Evolutionary conservation across 2,888 invertebrate species (phyloP), one percentile per base, ranked within the genome.

Genomic region (Ormyrus pomaceus): DNA sequence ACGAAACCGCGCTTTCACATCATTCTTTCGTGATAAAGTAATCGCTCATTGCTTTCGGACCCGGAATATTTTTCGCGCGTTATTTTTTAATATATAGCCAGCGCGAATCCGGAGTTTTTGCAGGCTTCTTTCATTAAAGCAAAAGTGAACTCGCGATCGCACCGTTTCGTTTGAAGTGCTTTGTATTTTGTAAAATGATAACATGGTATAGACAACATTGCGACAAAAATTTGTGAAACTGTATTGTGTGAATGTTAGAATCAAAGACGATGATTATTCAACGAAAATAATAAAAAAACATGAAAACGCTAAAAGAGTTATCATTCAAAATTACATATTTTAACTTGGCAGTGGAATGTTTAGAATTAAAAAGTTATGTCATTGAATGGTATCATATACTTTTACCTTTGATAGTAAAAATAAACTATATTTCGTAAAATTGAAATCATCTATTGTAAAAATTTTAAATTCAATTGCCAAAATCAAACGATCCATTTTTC

Each of bases 161-260:
- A 34, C 45, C 45, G 72, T 53, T 72, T 62, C 62, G 72, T 72
- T 62, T 10, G 61, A 61, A 5, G 9, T 62, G 45, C 53, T 34
- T 62, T 62, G 53, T 53, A 34, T 34, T 34, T 34, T 34, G 34
- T 34, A 34, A 34, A 34, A 34, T 34, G 34, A 34, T 34, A 34
- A 34, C 34, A 34, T 34, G 34, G 4, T 34, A 34, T 34, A 53
- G 45, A 72, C n/a, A 61, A 72, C 8, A 72, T 51, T 61, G 62
- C 53, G 72, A 53, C 53, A 61, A 62, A 46, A 62, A 53, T 45
- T 53, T 72, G 72, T 72, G 61, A 72, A 72, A 72, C 45, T 62
- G 51, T 72, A 72, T 72, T 72, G 72, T 72, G 62, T 72, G 72
- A 72, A 72, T 72, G 61, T 72, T 72, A 72, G 62, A n/a, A 62